Base-by-base conservation (phyloP, 92 coral and sea anemone genomes). In the Phenganax marumi region DNA sequence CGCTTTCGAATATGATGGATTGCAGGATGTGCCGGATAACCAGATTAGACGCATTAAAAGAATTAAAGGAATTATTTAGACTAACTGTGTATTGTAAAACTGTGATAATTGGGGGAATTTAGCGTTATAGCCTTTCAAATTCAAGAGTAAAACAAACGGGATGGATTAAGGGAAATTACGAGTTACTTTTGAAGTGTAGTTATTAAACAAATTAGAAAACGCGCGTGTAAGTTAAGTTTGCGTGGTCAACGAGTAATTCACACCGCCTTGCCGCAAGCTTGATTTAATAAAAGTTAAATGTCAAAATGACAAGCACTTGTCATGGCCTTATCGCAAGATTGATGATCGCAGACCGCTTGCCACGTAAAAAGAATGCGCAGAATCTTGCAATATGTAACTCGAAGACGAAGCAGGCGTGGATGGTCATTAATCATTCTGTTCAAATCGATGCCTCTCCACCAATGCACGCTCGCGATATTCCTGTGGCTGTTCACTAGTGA, bases 371-470 rank as follows among this genome's bases (percentile, higher is more conserved):
- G 68, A 78, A 78, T 78, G 83, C 83, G 73, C 83, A 78, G 83
- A 78, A 78, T 78, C 83, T 78, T 25, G 83, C 39, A 57, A 78
- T 60, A 72, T 48, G 83, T 65, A 57, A 66, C 73, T 60, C 68
- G 66, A 62, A 65, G 83, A 17, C 83, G 83, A 78, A 50, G 83
- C 83, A 78, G 83, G 83, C 83, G 83, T 78, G 83, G 83, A 78
- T 25, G 68, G 83, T 78, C 83, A 78, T 78, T 78, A 61, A 78
- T 78, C 83, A 78, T 78, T 50, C 83, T 78, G 83, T 78, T 78
- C 83, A 60, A 78, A 78, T 62, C 56, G 11, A 61, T 62, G 72
- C 68, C 52, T 78, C 83, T 78, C 83, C 72, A 66, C 83, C 83
- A 78, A 78, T 78, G 73, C 50, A 66, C 83, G 65, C 51, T 61